Evolutionary conservation across 1,140 invertebrate species (phyloP).

Genomic region (Luehdorfia chinensis): DNA sequence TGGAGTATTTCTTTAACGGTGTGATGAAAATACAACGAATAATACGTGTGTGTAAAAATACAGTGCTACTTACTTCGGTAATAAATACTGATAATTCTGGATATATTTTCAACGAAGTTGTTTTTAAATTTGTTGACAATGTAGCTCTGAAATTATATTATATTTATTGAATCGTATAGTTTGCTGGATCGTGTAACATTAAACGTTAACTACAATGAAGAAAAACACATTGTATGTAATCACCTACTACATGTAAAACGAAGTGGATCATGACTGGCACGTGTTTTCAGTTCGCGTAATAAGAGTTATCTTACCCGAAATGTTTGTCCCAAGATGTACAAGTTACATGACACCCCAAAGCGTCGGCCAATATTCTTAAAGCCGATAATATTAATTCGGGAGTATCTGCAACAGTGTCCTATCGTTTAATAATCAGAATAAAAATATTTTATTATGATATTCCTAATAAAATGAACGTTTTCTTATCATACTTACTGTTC

Average conservation of each 20-base stretch:
- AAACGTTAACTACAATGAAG: no score
- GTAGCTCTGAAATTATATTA: slow-evolving; percentile 56
- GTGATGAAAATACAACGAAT: no score
- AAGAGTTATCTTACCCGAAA: slow-evolving; percentile 80
- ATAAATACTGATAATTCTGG: slow-evolving; percentile 62
- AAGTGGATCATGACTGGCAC: no score
- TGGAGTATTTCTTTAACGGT: no score
- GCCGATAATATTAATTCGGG: slow-evolving; percentile 82
- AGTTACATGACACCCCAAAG: slow-evolving; percentile 85
- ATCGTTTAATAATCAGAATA: no score
- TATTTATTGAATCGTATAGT: no score
- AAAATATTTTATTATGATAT: background rate
- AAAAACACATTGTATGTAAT: no score
- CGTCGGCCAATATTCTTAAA: slow-evolving; percentile 83
- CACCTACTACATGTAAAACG: no score
- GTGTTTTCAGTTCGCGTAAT: no score
- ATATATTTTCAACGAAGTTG: slow-evolving; percentile 55
- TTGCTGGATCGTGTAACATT: no score
- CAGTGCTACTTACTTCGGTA: slow-evolving; percentile 50
- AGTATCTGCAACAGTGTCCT: slow-evolving; percentile 76
- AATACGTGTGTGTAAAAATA: no score
- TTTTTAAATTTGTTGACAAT: slow-evolving; percentile 52
- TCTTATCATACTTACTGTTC: slow-evolving; percentile 76
- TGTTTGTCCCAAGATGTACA: slow-evolving; percentile 86
- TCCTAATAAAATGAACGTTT: background rate